Evolutionary conservation across 2,888 invertebrate genomes (phyloP).

Genomic region (Copidosoma aretas): DNA sequence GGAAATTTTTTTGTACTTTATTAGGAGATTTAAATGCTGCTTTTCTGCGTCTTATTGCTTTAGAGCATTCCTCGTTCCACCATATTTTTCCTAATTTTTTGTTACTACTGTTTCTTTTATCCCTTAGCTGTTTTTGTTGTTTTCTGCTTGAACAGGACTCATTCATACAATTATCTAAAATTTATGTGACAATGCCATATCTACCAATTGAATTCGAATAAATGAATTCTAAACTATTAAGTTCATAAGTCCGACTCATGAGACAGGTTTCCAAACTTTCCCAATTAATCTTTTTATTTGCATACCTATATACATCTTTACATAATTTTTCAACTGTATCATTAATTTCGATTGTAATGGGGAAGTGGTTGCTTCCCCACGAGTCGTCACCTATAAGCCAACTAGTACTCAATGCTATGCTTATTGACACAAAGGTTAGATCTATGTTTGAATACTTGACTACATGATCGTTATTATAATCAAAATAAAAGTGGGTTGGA

Average conservation of each 20-base stretch:
- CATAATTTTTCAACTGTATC: background rate
- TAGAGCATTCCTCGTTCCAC: conserved; percentile 36
- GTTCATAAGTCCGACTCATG: background rate
- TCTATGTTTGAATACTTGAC: conserved; percentile 34
- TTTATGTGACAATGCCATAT: background rate
- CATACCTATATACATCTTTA: conserved; percentile 27
- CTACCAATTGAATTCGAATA: conserved; percentile 4
- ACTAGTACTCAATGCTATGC: conserved; percentile 11
- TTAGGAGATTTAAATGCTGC: conserved; percentile 23
- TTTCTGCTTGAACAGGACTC: background rate
- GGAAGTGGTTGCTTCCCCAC: conserved; percentile 37
- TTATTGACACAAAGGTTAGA: conserved; percentile 25
- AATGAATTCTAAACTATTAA: conserved; percentile 7
- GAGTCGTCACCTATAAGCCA: conserved; percentile 28
- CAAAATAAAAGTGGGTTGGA: conserved; percentile 21
- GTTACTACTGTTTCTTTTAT: background rate
- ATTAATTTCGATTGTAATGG: conserved; percentile 30
- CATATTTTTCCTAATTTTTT: conserved; percentile 24
- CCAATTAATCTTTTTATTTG: conserved; percentile 22
- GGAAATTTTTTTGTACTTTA: too few relatives aligned
- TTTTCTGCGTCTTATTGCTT: conserved; percentile 17
- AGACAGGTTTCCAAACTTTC: background rate
- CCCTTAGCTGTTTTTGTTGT: background rate
- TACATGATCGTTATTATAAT: background rate
- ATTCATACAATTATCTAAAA: background rate